Evolutionary conservation across 2,888 invertebrate genomes (phyloP).

Genomic region (Deilephila porcellus): DNA sequence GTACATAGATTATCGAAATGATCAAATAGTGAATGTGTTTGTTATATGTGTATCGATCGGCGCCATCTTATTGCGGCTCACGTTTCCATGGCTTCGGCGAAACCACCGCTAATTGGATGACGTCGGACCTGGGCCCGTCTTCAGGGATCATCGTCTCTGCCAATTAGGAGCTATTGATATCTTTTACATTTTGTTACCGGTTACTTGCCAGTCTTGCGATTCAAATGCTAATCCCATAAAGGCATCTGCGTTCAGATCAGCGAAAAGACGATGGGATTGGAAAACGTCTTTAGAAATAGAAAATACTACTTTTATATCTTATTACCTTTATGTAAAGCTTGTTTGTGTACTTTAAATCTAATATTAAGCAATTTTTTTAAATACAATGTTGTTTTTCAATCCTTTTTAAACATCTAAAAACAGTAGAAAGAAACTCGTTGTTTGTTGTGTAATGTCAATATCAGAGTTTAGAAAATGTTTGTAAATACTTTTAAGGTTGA

Average conservation of each 20-base stretch:
- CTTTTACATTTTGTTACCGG: constrained; percentile 44
- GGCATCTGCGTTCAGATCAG: neutral
- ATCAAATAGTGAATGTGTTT: neutral
- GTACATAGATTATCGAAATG: neutral
- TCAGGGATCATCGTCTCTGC: constrained; percentile 41
- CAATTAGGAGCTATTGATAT: constrained; percentile 59
- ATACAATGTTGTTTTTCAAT: neutral
- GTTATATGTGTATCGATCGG: constrained; percentile 23
- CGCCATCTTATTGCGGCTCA: constrained; percentile 23
- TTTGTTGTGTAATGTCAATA: neutral
- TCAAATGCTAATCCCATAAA: constrained; percentile 21
- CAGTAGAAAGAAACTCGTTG: neutral
- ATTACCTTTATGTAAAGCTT: neutral
- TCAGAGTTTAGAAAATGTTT: too few relatives aligned
- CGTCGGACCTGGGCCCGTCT: constrained; percentile 37
- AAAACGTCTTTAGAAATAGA: constrained; percentile 7
- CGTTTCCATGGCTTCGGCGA: constrained; percentile 28
- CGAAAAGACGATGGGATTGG: constrained; percentile 22
- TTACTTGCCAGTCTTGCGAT: constrained; percentile 31
- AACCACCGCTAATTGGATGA: constrained; percentile 56
- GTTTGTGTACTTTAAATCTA: neutral
- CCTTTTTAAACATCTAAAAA: too few relatives aligned
- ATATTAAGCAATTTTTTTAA: neutral
- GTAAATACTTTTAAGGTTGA: too few relatives aligned
- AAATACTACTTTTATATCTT: neutral